phyloP scores from a whole-genome alignment of 2,113 vertebrate species.

The Saguinus imperator region DNA sequence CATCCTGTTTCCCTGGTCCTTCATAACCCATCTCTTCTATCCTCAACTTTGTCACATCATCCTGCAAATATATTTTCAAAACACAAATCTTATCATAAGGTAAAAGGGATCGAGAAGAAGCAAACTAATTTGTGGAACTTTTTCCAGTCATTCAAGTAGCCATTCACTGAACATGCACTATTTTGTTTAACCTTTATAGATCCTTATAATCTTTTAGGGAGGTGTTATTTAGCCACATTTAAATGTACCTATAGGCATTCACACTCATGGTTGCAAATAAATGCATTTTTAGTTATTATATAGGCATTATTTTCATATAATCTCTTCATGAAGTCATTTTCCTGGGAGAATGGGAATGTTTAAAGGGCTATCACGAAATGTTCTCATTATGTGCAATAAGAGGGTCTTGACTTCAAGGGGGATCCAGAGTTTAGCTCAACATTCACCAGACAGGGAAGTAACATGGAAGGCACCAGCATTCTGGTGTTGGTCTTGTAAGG shows the following conservation, averaged over 20 bases:
- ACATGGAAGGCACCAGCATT: not conserved
- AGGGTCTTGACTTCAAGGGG: not conserved
- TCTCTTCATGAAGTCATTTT: not conserved
- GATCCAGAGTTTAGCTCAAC: not conserved
- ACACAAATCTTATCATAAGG: not conserved
- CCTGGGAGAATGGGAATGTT: not conserved
- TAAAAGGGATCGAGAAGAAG: not conserved
- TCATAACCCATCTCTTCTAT: not conserved
- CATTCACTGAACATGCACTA: not conserved
- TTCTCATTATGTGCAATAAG: not conserved
- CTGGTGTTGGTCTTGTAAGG: not conserved
- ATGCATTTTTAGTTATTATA: not conserved
- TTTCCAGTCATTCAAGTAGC: not conserved
- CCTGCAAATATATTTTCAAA: not conserved
- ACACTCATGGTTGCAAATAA: not conserved
- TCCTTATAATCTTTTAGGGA: not conserved
- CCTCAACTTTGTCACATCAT: not conserved
- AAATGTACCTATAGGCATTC: not conserved
- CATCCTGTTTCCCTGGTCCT: not conserved
- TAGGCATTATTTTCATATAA: not conserved
- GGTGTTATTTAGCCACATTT: not conserved
- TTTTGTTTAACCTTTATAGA: not conserved
- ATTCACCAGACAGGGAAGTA: not conserved
- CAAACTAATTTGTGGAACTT: not conserved
- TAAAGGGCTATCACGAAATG: not conserved